Base-by-base conservation (phyloP, 2,888 invertebrate species). In the Apamea crenata region DNA sequence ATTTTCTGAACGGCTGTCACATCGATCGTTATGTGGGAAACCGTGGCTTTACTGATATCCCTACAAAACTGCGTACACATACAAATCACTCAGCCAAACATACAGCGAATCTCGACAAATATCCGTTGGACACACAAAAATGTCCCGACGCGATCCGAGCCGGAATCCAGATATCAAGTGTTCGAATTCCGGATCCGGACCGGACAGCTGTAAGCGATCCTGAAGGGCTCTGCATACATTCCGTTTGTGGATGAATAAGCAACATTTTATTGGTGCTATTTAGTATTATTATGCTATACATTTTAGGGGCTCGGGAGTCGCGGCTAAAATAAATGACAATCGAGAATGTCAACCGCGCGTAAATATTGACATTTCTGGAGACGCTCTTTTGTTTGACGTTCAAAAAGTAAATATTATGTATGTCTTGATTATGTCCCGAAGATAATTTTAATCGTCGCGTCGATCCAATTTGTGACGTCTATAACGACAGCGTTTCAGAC, bases 91-190 rank as follows among this genome's bases (percentile, higher is more conserved):
- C 29, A 21, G 32, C 59, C 47, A 73, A 73, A 61, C n/a, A 74
- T 69, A 14, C 32, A 67, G 21, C 16, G 12, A 72, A 25, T 72
- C 65, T 72, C 63, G 25, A 21, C 47, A 72, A 77, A 86, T 83
- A 87, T 53, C n/a, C 44, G 70, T 53, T 65, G 67, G 71, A 72
- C 44, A 83, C 29, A 87, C 79, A 87, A 72, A 87, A 87, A 87
- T 87, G 65, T 67, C 53, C 74, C 66, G n/a, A 12, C 16, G 56
- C 59, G 66, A 70, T 56, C 44, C 77, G 47, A 36, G 18, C 12
- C 44, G 83, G 83, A 69, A 86, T 83, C 21, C 68, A 36, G 44
- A 77, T 72, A 71, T 72, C 83, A 36, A 44, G 50, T 75, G 63
- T 21, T 75, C 56, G 66, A 56, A 77, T 83, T 50, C 73, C 77